Percentiles rank a stretch among this genome's conserved stretches.
Evolutionary conservation across 1,140 invertebrate genomes (phyloP).

Genomic region (Meloidogyne exigua): DNA sequence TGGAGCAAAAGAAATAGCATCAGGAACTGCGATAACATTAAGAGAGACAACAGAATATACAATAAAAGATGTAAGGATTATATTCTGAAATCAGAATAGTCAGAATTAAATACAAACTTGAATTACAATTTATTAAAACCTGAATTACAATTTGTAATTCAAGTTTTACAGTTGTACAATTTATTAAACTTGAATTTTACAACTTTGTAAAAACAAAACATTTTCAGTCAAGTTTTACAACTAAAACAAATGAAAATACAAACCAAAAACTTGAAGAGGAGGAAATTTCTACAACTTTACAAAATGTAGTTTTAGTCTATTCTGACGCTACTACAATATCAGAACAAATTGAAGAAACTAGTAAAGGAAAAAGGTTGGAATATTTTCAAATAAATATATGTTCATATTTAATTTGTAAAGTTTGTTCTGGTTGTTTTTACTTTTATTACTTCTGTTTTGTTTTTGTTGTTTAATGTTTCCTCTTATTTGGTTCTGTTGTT

Average conservation of each 20-base stretch:
- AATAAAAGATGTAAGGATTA: background rate
- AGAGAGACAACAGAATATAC: background rate
- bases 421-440: background rate
- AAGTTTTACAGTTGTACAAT: too few relatives aligned
- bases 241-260: background rate
- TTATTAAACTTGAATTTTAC: too few relatives aligned
- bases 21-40: background rate
- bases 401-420: background rate
- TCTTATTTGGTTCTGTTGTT: background rate
- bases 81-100: too few relatives aligned
- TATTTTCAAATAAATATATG: background rate
- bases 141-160: background rate
- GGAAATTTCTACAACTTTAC: background rate
- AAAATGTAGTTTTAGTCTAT: background rate
- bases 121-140: too few relatives aligned
- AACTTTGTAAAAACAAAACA: too few relatives aligned
- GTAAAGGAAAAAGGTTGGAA: background rate
- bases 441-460: background rate
- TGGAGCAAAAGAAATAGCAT: background rate
- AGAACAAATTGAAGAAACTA: background rate
- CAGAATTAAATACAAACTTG: too few relatives aligned
- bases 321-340: background rate
- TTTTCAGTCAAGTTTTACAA: background rate
- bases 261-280: background rate
- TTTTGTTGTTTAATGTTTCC: background rate